Percentiles rank a stretch among this genome's conserved stretches.
phyloP scores from a whole-genome alignment of 2,797 vertebrate species.

The Cynodonichthys magdalenae region DNA sequence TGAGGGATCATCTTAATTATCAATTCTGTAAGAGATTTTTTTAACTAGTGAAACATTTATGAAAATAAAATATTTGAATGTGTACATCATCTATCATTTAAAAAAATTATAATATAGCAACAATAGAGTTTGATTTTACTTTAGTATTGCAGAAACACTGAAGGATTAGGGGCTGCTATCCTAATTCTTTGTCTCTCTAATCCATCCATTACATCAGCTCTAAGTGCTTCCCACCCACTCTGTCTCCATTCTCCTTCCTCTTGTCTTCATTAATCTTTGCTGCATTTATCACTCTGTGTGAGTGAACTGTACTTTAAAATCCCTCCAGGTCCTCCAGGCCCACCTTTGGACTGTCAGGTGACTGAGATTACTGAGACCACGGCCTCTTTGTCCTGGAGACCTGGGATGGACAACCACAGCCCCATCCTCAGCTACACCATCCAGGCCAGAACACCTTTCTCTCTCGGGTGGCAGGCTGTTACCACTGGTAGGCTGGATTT shows the following conservation, averaged over 20 bases:
- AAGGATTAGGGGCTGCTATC: slow-evolving; percentile 1
- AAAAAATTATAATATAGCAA: not conserved
- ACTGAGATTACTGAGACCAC: slow-evolving; percentile 90
- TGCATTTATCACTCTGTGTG: slow-evolving; percentile 1
- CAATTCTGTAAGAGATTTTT: no score
- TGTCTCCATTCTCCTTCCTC: not conserved
- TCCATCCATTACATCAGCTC: slow-evolving; percentile 5
- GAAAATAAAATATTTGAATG: not conserved
- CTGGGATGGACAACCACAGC: slow-evolving; percentile 91
- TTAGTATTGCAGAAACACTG: not conserved
- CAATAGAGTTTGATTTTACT: not conserved
- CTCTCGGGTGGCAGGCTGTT: slow-evolving; percentile 92
- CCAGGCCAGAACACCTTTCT: slow-evolving; percentile 91
- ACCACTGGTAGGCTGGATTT: slow-evolving; percentile 83
- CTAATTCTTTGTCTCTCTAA: not conserved
- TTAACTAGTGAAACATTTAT: no score
- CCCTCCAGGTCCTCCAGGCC: slow-evolving; percentile 87
- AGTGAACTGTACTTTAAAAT: slow-evolving; percentile 25
- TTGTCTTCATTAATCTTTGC: slow-evolving; percentile 27
- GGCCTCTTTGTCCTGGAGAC: slow-evolving; percentile 89
- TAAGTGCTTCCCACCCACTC: slow-evolving; percentile 6
- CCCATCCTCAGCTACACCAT: slow-evolving; percentile 88
- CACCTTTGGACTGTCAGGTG: slow-evolving; percentile 88
- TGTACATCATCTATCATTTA: not conserved
- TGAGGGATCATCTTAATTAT: no score